Conservation (phyloP, 2,888 invertebrate genomes). For the Omphaloscelis lunosa region DNA sequence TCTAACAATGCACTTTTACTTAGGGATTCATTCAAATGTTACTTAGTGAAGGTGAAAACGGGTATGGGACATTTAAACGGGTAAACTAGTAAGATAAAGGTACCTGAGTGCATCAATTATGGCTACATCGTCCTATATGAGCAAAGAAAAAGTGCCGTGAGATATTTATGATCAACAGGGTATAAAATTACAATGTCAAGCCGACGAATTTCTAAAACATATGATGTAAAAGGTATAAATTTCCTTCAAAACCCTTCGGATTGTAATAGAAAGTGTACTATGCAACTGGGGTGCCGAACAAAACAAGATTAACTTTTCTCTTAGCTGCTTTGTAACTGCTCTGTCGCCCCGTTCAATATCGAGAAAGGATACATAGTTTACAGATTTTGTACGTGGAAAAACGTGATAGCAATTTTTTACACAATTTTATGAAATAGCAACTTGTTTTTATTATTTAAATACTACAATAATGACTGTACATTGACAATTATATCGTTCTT, state of each 20-base stretch:
- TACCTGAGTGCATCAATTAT: neutral
- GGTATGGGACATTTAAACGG: too few species aligned
- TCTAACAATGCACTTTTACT: too few species aligned
- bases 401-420: neutral
- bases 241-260: neutral
- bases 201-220: neutral
- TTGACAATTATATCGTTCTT: neutral
- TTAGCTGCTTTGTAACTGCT: neutral
- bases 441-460: neutral
- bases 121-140: neutral
- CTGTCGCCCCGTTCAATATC: neutral
- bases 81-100: too few species aligned
- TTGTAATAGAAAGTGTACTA: too few species aligned
- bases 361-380: neutral
- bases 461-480: neutral
- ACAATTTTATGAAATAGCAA: neutral
- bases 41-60: too few species aligned
- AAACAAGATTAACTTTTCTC: neutral
- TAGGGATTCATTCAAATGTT: too few species aligned
- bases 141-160: neutral
- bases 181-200: neutral
- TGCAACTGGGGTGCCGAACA: neutral
- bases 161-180: neutral
- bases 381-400: neutral
- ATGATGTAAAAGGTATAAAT: neutral